phyloP scores from a whole-genome alignment of 2,888 invertebrate species.

The Drosophila subquinaria region DNA sequence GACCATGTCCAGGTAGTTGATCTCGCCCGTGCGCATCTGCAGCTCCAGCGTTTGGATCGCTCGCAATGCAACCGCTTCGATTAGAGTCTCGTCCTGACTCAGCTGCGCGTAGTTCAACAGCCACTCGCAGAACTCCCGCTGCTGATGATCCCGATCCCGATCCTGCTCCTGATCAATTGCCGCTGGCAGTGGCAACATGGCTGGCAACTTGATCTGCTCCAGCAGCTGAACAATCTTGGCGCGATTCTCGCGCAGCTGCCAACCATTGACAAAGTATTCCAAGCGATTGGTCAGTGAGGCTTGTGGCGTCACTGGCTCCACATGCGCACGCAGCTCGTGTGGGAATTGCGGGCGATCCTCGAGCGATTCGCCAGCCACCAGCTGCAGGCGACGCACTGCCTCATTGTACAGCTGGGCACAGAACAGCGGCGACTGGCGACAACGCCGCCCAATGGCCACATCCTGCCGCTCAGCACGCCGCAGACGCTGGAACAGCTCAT shows the following conservation, averaged over 20 bases:
- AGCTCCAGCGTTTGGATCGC: constrained; percentile 71
- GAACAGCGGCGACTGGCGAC: constrained; percentile 85
- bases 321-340: constrained; percentile 87
- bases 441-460: constrained; percentile 82
- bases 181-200: constrained; percentile 45
- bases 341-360: constrained; percentile 89
- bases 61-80: constrained; percentile 70
- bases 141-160: not conserved
- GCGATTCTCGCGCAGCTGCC: constrained; percentile 86
- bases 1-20: constrained; percentile 78
- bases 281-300: constrained; percentile 88
- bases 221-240: constrained; percentile 87
- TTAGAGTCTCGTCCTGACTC: constrained; percentile 57
- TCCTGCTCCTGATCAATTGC: not conserved
- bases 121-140: constrained; percentile 56
- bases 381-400: constrained; percentile 88
- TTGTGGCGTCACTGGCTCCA: constrained; percentile 84
- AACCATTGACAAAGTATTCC: constrained; percentile 89
- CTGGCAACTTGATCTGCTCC: constrained; percentile 86
- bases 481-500: constrained; percentile 88
- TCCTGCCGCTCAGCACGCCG: constrained; percentile 71
- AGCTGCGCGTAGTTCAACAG: constrained; percentile 71
- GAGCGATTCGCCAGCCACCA: constrained; percentile 88
- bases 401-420: constrained; percentile 89
- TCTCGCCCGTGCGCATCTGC: constrained; percentile 36